Base-by-base conservation (phyloP, 2,113 vertebrate species). In the Corvus moneduloides region DNA sequence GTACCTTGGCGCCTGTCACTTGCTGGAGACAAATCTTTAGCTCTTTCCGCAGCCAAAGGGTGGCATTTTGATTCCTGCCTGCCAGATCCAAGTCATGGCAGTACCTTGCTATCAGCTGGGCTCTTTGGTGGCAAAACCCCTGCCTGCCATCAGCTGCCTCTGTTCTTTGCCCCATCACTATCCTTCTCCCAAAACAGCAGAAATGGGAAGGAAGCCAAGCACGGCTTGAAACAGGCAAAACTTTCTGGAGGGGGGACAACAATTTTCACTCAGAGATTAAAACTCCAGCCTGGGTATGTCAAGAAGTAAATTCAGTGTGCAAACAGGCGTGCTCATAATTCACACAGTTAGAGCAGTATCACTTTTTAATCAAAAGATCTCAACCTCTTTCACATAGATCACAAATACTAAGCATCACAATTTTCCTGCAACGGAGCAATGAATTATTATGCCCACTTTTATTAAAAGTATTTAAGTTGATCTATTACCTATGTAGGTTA, bases 1-100 rank as follows among this genome's bases (percentile, higher is more conserved):
- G 97, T 90, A 98, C 97, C 98, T 98, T 98, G 98, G 98, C 97
- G 78, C 97, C 84, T 96, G 96, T 51, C 95, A 69, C 97, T 87
- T 96, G 91, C 96, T 98, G 97, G 96, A 98, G 97, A 98, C 97
- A 97, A 98, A 97, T 98, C 97, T 97, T 98, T 58, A 97, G 94
- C 96, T 98, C 93, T 87, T 64, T 78, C 96, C 9, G 2, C 94
- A 98, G 97, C 97, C 97, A 98, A 97, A 67, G 93, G 97, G 97
- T 95, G 96, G 97, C 97, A 97, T 97, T 97, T 98, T 93, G 95
- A 84, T 97, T 96, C 77, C 93, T 93, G 93, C 92, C 90, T 97
- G 97, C 95, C 97, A 96, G 95, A 92, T 97, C 95, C 95, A 92
- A 94, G 92, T 84, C 30, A 5, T 39, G 11, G 69, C 6, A 18